phyloP scores from a whole-genome alignment of 2,888 invertebrate species.

The Parascotia fuliginaria region DNA sequence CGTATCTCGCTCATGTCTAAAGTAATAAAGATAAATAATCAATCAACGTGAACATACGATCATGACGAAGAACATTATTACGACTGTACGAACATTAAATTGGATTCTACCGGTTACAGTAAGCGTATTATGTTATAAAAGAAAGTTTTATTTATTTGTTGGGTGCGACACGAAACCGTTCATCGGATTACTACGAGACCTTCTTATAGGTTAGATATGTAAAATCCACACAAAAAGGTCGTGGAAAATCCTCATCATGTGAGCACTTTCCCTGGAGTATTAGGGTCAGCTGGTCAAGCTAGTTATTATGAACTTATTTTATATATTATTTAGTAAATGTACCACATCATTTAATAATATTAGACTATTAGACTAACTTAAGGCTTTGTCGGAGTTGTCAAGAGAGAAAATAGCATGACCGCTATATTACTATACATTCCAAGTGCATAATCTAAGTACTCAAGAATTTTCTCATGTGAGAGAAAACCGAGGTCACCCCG shows the following conservation, averaged over 20 bases:
- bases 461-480: too few species aligned
- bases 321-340: not conserved
- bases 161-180: slow-evolving; percentile 11
- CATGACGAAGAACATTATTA: slow-evolving; percentile 32
- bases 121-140: slow-evolving; percentile 14
- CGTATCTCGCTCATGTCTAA: slow-evolving; percentile 40
- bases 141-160: slow-evolving; percentile 15
- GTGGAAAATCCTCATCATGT: slow-evolving; percentile 15
- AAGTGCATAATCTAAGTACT: too few species aligned
- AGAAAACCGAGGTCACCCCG: too few species aligned
- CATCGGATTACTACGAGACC: slow-evolving; percentile 14
- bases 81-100: slow-evolving; percentile 21
- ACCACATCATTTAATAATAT: too few species aligned
- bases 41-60: slow-evolving; percentile 45
- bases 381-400: too few species aligned
- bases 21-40: slow-evolving; percentile 58
- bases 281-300: slow-evolving; percentile 11
- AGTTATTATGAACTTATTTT: slow-evolving; percentile 4
- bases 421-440: too few species aligned
- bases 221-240: slow-evolving; percentile 18
- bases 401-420: too few species aligned
- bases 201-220: slow-evolving; percentile 14
- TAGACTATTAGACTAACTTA: too few species aligned
- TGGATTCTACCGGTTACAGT: slow-evolving; percentile 7
- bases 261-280: slow-evolving; percentile 14